Conservation (phyloP, 2,888 invertebrate genomes). For the Plebejus argus region DNA sequence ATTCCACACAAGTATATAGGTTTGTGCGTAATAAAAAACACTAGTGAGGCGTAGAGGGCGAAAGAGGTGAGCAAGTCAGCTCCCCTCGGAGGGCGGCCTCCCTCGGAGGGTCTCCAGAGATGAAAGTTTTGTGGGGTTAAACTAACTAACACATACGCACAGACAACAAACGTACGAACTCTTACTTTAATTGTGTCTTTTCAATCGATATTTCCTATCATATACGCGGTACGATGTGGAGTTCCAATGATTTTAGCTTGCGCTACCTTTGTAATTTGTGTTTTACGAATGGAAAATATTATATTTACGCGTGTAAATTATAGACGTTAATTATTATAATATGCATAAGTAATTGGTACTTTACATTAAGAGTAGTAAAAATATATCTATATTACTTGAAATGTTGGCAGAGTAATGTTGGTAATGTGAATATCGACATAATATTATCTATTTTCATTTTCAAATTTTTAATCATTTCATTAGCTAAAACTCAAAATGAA, state of each 20-base stretch:
- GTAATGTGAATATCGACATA: too few species aligned
- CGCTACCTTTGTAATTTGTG: background rate
- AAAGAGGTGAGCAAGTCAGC: slow-evolving; percentile 81
- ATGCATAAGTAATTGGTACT: background rate
- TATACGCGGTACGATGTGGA: background rate
- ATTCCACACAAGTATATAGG: background rate
- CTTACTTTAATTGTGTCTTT: slow-evolving; percentile 80
- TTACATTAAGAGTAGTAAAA: background rate
- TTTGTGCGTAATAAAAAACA: slow-evolving; percentile 53
- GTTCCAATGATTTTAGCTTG: background rate
- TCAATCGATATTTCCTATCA: slow-evolving; percentile 69
- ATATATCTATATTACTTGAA: background rate
- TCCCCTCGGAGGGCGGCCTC: slow-evolving; percentile 71
- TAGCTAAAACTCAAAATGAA: background rate
- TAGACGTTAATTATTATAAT: background rate
- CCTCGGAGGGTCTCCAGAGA: slow-evolving; percentile 68
- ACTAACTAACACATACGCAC: slow-evolving; percentile 67
- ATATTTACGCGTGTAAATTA: background rate
- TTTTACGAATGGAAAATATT: background rate
- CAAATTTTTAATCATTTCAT: too few species aligned
- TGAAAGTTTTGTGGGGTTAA: slow-evolving; percentile 79
- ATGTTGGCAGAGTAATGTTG: too few species aligned
- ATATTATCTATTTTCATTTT: too few species aligned
- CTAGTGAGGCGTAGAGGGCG: slow-evolving; percentile 68
- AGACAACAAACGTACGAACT: slow-evolving; percentile 78